Percentiles rank a stretch among this genome's conserved stretches.
These are phyloP conservation scores for Julus scandinavius DNA, from an alignment of 2,888 invertebrate species.

Conservation along the genomic window DNA sequence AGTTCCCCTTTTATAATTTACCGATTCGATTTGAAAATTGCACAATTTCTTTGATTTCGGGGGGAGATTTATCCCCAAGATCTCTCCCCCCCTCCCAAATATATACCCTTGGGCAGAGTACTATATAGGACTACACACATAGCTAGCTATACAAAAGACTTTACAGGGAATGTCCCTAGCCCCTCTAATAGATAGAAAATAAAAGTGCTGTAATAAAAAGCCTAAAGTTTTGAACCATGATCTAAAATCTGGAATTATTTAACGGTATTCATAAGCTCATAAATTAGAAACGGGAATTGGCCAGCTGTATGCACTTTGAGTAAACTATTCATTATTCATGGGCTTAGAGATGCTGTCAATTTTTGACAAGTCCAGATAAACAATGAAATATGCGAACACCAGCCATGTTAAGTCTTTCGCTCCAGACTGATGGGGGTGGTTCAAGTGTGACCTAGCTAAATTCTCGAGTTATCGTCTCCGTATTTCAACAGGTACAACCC, in stretches of 20 bases:
- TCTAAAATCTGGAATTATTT: background rate
- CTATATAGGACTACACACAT: too few species aligned
- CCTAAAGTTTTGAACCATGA: background rate
- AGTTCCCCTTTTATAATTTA: too few species aligned
- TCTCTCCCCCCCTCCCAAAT: too few species aligned
- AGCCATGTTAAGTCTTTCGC: background rate
- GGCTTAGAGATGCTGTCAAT: constrained; percentile 1
- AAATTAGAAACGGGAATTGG: background rate
- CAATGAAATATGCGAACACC: background rate
- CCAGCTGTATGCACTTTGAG: background rate
- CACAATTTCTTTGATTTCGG: too few species aligned
- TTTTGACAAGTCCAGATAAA: constrained; percentile 8
- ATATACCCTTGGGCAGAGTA: too few species aligned
- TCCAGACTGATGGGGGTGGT: background rate
- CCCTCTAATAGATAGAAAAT: background rate
- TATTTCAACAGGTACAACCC: constrained; percentile 16
- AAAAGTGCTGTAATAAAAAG: background rate
- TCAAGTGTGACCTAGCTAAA: background rate
- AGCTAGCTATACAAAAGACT: too few species aligned
- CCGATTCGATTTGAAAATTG: too few species aligned
- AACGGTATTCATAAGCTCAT: background rate
- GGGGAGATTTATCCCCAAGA: too few species aligned
- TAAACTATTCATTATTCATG: constrained; percentile 10
- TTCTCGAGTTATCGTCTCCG: background rate
- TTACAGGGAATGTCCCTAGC: too few species aligned